A percentile compares a stretch with the other conserved stretches of the same genome.
Conservation (phyloP, 1,140 invertebrate genomes). For the Aphaenogaster floridana region DNA sequence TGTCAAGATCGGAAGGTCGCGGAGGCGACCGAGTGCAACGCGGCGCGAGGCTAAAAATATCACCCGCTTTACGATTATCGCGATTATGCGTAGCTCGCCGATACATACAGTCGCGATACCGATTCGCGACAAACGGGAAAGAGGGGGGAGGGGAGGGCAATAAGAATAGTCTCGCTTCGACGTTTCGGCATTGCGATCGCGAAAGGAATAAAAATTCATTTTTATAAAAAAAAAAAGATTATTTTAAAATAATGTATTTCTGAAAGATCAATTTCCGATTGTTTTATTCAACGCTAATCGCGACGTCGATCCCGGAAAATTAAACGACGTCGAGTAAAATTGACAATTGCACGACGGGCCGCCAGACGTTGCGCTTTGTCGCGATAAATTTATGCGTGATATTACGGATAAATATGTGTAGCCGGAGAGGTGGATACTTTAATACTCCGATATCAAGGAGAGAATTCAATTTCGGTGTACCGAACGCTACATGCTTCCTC, state of each 20-base stretch:
- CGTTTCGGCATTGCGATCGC: background rate
- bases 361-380: background rate
- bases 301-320: background rate
- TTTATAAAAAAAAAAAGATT: background rate
- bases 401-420: background rate
- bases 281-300: background rate
- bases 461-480: slow-evolving; percentile 21
- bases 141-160: no score
- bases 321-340: background rate
- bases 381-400: background rate
- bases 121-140: background rate
- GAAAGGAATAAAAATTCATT: no score
- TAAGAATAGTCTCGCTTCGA: background rate
- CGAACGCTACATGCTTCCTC: background rate
- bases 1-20: slow-evolving; percentile 59
- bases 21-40: slow-evolving; percentile 52
- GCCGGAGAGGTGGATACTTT: background rate
- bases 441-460: background rate
- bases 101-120: background rate
- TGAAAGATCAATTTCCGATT: background rate
- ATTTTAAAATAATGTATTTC: no score
- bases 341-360: background rate
- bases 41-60: slow-evolving; percentile 52
- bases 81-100: slow-evolving; percentile 44
- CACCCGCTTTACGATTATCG: slow-evolving; percentile 34